Conservation (phyloP, 2,888 invertebrate species). For the Agriopis aurantiaria region DNA sequence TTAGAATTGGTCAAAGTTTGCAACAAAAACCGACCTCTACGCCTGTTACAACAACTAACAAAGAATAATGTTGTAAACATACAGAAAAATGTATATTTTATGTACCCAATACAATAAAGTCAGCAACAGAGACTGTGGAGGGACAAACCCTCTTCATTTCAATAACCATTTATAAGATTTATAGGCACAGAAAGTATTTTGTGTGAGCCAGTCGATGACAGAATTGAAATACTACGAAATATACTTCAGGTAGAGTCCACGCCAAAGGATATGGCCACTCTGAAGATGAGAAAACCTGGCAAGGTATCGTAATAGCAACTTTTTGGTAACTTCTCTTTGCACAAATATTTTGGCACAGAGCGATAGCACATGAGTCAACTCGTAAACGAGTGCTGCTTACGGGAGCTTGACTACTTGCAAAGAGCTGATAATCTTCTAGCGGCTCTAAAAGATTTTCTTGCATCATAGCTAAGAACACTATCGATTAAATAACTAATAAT, state of each 20-base stretch:
- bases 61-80: constrained; percentile 34
- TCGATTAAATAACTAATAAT: too few relatives aligned
- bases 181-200: constrained; percentile 58
- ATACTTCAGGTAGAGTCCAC: constrained; percentile 1
- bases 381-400: too few relatives aligned
- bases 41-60: constrained; percentile 45
- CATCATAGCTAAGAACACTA: too few relatives aligned
- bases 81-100: constrained; percentile 47
- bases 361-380: too few relatives aligned
- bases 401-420: too few relatives aligned
- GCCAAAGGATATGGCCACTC: not conserved
- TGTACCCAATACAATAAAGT: constrained; percentile 55
- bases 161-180: constrained; percentile 72
- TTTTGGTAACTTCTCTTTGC: too few relatives aligned
- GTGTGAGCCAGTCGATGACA: constrained; percentile 59
- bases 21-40: constrained; percentile 37
- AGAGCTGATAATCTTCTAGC: too few relatives aligned
- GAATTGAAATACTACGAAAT: constrained; percentile 60
- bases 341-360: too few relatives aligned
- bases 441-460: too few relatives aligned
- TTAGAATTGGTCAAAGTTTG: constrained; percentile 9
- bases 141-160: constrained; percentile 70
- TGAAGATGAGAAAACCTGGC: not conserved
- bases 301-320: too few relatives aligned
- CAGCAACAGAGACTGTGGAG: constrained; percentile 53